A percentile compares a stretch with the other conserved stretches of the same genome.
phyloP scores from a whole-genome alignment of 2,888 invertebrate genomes.

The Nasonia oneida region DNA sequence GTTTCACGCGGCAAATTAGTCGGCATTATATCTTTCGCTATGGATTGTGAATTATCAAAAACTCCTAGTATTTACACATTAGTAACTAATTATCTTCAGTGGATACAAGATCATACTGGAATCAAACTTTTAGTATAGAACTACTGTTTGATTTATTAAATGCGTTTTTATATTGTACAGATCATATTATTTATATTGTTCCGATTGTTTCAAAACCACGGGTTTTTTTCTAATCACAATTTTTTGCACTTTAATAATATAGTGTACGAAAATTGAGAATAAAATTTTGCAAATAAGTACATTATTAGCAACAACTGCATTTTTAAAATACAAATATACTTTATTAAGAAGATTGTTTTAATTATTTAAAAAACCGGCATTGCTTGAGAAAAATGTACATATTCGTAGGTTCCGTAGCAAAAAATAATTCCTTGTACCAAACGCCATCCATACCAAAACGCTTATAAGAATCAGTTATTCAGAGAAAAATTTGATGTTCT shows the following conservation, averaged over 20 bases:
- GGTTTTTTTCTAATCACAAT: too few relatives aligned
- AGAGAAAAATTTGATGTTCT: neutral
- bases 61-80: constrained; percentile 59
- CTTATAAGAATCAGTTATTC: too few relatives aligned
- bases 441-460: neutral
- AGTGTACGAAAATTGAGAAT: too few relatives aligned
- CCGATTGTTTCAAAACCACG: too few relatives aligned
- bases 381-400: neutral
- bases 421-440: neutral
- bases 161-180: neutral
- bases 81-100: constrained; percentile 36
- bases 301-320: too few relatives aligned
- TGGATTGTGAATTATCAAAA: constrained; percentile 51
- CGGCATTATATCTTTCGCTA: constrained; percentile 57
- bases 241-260: too few relatives aligned
- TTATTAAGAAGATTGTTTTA: neutral
- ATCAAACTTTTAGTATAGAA: neutral
- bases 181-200: neutral
- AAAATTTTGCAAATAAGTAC: too few relatives aligned
- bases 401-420: neutral
- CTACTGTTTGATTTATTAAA: neutral
- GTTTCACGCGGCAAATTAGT: constrained; percentile 44
- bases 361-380: neutral
- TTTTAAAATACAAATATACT: too few relatives aligned
- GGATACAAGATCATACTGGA: constrained; percentile 13